Evolutionary conservation across 1,140 invertebrate genomes (phyloP).

Genomic region (Brachionus manjavacas): DNA sequence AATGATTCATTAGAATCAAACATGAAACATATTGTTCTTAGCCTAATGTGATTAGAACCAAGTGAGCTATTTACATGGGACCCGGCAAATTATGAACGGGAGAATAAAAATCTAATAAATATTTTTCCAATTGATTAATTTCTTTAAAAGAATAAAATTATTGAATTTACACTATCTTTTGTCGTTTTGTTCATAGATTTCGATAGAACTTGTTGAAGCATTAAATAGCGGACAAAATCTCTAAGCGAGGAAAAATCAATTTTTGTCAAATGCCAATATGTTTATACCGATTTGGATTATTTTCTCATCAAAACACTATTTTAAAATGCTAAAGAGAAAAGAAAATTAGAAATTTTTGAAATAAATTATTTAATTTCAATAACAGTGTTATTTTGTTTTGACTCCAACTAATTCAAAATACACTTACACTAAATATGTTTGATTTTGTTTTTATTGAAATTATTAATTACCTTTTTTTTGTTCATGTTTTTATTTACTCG

Average conservation of each 20-base stretch:
- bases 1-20: not conserved
- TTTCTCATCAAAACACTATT: not conserved
- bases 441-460: not conserved
- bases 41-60: not conserved
- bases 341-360: constrained; percentile 14
- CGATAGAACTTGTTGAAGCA: not conserved
- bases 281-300: not conserved
- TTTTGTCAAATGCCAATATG: not conserved
- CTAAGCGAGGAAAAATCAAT: not conserved
- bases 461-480: not conserved
- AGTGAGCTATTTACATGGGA: not conserved
- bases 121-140: not conserved
- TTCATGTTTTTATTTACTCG: not conserved
- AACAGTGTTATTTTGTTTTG: constrained; percentile 13
- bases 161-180: not conserved
- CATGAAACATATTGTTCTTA: constrained; percentile 18
- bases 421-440: not conserved
- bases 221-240: not conserved
- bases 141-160: not conserved
- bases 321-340: not conserved
- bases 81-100: not conserved
- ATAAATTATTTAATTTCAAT: constrained; percentile 15
- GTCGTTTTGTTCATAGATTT: not conserved
- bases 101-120: constrained; percentile 11
- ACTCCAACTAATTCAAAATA: not conserved